Evolutionary conservation across 2,888 invertebrate species (phyloP).

Genomic region (Ichneumoninae sp.): DNA sequence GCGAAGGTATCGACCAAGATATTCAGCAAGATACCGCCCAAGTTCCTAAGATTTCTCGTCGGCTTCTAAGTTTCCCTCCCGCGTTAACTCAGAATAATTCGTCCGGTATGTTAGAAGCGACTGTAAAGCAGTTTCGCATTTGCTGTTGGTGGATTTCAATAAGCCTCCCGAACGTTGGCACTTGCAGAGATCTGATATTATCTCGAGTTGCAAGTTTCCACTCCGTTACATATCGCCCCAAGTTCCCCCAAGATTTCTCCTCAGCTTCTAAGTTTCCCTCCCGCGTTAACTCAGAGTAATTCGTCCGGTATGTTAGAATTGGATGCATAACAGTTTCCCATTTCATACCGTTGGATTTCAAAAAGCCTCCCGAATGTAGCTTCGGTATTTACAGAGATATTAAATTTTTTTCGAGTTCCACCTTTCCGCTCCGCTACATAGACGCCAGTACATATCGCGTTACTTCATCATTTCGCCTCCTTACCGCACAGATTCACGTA

Average conservation of each 20-base stretch:
- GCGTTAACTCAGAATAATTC: no score
- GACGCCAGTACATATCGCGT: not conserved
- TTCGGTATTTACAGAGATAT: not conserved
- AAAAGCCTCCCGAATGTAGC: not conserved
- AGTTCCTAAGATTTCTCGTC: no score
- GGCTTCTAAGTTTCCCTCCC: no score
- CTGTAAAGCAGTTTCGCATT: not conserved
- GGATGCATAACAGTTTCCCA: not conserved
- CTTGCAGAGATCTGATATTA: not conserved
- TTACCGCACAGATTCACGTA: conserved; percentile 24
- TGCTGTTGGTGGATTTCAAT: not conserved
- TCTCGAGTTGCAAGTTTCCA: no score
- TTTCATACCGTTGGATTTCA: not conserved
- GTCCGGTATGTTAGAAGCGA: no score
- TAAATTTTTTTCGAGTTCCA: not conserved
- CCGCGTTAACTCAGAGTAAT: no score
- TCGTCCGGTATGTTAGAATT: no score
- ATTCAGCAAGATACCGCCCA: no score
- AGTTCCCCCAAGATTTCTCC: no score
- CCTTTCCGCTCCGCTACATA: not conserved
- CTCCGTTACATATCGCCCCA: no score
- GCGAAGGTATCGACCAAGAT: no score
- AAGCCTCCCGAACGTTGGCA: not conserved
- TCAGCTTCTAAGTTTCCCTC: no score
- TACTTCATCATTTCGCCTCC: conserved; percentile 22